Conservation (phyloP, 2,113 vertebrate genomes). For the Podarcis muralis region DNA sequence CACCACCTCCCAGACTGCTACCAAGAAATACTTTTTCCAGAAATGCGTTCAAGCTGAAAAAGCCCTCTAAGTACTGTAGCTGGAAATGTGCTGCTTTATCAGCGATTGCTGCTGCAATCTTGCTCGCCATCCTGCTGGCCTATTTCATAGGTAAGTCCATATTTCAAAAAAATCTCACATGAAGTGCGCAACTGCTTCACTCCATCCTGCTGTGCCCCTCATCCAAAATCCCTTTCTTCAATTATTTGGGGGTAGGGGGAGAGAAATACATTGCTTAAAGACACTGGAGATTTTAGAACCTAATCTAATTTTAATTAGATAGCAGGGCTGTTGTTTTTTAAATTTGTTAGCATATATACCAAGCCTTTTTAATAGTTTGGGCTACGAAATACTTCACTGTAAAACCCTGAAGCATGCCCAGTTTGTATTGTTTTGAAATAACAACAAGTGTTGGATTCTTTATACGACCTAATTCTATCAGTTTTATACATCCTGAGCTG, state of each 20-base stretch:
- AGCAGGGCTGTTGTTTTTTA: background rate
- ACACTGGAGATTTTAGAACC: background rate
- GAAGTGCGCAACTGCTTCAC: background rate
- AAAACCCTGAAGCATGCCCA: background rate
- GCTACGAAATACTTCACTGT: background rate
- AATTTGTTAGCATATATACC: background rate
- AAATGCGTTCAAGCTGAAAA: constrained; percentile 99
- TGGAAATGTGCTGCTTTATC: constrained; percentile 98
- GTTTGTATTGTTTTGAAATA: background rate
- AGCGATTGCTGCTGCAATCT: constrained; percentile 90
- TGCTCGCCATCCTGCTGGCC: constrained; percentile 93
- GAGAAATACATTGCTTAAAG: background rate
- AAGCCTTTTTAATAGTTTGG: background rate
- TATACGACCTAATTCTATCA: background rate
- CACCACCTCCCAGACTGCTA: constrained; percentile 94
- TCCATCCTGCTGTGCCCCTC: background rate
- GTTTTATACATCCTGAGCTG: background rate
- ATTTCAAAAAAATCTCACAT: background rate
- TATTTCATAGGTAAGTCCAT: constrained; percentile 94
- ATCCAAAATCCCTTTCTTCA: background rate
- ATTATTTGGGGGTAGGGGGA: background rate
- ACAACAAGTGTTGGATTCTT: background rate
- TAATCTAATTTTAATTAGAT: background rate
- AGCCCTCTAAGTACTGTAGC: constrained; percentile 98
- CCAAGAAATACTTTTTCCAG: constrained; percentile 98